Evolutionary conservation across 2,113 vertebrate genomes (phyloP).

Genomic region (Istiophorus platypterus): DNA sequence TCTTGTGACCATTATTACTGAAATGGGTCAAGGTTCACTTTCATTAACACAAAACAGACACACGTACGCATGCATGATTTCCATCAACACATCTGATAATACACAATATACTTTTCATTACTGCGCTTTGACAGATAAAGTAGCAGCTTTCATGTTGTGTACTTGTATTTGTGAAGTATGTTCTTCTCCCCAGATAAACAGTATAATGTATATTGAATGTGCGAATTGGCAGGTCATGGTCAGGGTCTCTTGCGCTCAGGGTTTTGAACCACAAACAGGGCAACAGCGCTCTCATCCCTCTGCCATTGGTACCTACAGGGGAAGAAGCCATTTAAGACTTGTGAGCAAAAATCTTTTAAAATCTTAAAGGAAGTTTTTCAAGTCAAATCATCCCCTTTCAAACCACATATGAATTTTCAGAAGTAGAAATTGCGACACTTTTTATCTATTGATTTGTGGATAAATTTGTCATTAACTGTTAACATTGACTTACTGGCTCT

Average conservation of each 20-base stretch:
- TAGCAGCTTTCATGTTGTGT: too few species aligned
- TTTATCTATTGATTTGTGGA: background rate
- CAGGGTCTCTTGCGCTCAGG: constrained; percentile 88
- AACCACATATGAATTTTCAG: background rate
- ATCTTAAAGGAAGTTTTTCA: background rate
- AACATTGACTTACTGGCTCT: constrained; percentile 84
- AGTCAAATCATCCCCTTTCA: background rate
- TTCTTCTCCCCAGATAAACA: background rate
- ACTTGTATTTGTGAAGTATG: background rate
- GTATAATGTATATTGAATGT: background rate
- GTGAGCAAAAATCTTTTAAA: background rate
- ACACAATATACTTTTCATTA: background rate
- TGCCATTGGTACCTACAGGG: constrained; percentile 89
- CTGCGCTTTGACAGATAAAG: background rate
- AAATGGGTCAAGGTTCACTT: background rate
- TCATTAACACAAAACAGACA: background rate
- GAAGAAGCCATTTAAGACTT: constrained; percentile 4
- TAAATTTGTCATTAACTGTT: background rate
- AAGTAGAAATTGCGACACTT: background rate
- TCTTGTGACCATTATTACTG: background rate
- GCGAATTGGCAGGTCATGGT: background rate
- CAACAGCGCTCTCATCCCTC: constrained; percentile 84
- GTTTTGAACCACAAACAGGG: constrained; percentile 89
- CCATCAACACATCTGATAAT: background rate
- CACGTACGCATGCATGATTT: background rate